These are phyloP conservation scores for Gadus macrocephalus DNA, from an alignment of 2,113 vertebrate genomes.

Conservation along the genomic window DNA sequence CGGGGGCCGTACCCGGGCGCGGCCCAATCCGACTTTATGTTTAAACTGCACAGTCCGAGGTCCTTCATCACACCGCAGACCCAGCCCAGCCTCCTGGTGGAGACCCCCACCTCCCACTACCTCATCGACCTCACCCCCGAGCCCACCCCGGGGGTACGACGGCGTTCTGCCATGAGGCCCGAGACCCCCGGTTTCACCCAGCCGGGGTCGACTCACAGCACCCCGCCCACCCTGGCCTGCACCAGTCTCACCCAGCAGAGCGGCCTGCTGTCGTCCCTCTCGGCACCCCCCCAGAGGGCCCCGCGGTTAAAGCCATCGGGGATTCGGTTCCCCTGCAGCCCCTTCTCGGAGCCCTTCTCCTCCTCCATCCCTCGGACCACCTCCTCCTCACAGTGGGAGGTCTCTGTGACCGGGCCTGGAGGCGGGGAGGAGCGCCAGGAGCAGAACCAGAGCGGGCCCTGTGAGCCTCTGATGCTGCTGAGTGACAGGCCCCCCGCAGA, in stretches of 20 bases:
- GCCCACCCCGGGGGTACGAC: conserved; percentile 11
- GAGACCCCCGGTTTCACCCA: conserved; percentile 55
- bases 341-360: conserved; percentile 67
- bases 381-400: conserved; percentile 40
- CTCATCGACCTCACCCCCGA: conserved; percentile 45
- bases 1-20: conserved; percentile 20
- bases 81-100: conserved; percentile 26
- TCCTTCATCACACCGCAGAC: background rate
- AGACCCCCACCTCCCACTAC: conserved; percentile 46
- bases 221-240: conserved; percentile 62
- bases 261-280: conserved; percentile 32
- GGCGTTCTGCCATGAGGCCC: background rate
- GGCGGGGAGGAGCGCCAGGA: conserved; percentile 63
- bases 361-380: conserved; percentile 51
- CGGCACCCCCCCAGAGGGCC: conserved; percentile 19
- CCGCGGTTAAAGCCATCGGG: conserved; percentile 25
- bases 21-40: conserved; percentile 17
- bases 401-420: conserved; percentile 47
- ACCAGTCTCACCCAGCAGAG: conserved; percentile 45
- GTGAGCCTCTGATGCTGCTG: conserved; percentile 70
- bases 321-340: conserved; percentile 57
- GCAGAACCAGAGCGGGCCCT: conserved; percentile 44
- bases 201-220: conserved; percentile 48
- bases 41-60: conserved; percentile 6
- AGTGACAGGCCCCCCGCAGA: conserved; percentile 84